These are phyloP conservation scores for Neopelma chrysocephalum DNA, from an alignment of 2,797 vertebrate genomes.

Conservation along the genomic window DNA sequence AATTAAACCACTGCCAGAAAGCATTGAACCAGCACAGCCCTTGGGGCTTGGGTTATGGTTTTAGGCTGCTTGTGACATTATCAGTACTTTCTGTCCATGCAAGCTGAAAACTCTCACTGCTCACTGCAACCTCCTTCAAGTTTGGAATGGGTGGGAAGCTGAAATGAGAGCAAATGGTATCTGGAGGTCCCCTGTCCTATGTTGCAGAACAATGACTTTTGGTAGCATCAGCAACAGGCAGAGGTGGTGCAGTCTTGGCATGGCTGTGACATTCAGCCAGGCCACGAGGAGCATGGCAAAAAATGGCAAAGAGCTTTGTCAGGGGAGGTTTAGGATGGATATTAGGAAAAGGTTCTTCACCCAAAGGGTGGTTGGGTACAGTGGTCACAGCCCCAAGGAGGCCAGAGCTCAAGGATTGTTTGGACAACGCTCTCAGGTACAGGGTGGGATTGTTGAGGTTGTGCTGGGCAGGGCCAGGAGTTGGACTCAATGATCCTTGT, in stretches of 20 bases:
- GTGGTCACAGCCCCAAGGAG: rapidly evolving
- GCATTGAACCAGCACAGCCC: not conserved
- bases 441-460: not conserved
- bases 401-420: rapidly evolving
- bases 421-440: rapidly evolving
- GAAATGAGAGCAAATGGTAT: not conserved
- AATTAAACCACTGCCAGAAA: not conserved
- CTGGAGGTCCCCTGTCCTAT: no score
- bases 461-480: not conserved
- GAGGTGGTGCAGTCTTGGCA: not conserved
- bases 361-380: not conserved
- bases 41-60: not conserved
- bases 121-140: not conserved
- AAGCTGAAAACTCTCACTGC: not conserved
- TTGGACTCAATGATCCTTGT: not conserved
- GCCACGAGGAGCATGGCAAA: not conserved
- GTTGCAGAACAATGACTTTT: not conserved
- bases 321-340: not conserved
- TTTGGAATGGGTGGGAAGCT: not conserved
- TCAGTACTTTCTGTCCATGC: not conserved
- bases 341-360: not conserved
- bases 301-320: not conserved
- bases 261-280: not conserved
- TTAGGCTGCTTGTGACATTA: not conserved
- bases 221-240: not conserved